These are phyloP conservation scores for Cartodere bifasciata DNA, from an alignment of 2,888 invertebrate genomes.

Conservation along the genomic window DNA sequence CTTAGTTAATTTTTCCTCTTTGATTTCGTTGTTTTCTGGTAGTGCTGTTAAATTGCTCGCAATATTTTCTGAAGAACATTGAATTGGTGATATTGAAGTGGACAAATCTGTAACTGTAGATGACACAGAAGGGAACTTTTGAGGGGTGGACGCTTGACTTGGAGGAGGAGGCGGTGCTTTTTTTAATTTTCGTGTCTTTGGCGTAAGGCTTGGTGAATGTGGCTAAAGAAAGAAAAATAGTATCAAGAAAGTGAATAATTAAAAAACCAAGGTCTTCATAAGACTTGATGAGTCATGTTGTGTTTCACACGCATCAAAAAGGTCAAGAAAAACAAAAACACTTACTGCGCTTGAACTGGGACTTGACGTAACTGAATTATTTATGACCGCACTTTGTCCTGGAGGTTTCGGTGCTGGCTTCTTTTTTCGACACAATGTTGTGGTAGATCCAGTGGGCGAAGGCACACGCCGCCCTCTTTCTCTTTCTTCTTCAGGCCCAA, in stretches of 20 bases:
- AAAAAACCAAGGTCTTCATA: no score
- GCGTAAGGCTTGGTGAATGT: constrained; percentile 35
- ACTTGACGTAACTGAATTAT: constrained; percentile 27
- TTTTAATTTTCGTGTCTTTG: constrained; percentile 46
- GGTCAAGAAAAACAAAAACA: constrained; percentile 10
- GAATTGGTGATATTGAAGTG: background rate
- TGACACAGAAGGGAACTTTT: no score
- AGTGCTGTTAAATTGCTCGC: no score
- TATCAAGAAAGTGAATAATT: constrained; percentile 9
- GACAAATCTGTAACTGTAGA: no score
- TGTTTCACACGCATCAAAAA: background rate
- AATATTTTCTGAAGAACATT: background rate
- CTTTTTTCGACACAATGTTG: constrained; percentile 46
- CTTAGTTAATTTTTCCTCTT: constrained; percentile 44
- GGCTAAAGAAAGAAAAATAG: constrained; percentile 19
- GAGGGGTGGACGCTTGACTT: constrained; percentile 23
- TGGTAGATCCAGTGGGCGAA: no score
- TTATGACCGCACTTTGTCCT: constrained; percentile 18
- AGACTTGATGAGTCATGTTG: background rate
- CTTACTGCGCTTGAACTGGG: constrained; percentile 31
- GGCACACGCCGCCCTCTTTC: no score
- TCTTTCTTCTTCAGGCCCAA: no score
- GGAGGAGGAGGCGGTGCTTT: constrained; percentile 58
- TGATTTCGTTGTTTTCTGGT: constrained; percentile 37
- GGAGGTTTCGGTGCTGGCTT: constrained; percentile 59